Conservation (phyloP, 2,797 vertebrate genomes). For the Adelosebastes latens region DNA sequence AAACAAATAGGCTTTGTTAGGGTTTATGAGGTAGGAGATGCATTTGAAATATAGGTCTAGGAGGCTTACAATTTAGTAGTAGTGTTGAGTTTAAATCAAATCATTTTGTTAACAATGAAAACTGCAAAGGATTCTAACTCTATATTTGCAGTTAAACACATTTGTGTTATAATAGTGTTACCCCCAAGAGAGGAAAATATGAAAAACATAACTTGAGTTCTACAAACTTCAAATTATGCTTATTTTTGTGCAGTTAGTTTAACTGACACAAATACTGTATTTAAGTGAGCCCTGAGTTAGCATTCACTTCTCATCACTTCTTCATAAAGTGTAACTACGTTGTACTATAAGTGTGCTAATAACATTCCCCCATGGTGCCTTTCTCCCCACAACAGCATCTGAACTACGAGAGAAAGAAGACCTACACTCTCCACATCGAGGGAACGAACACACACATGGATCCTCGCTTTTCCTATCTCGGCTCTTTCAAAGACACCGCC, state of each 20-base stretch:
- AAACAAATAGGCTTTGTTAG: background rate
- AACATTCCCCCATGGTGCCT: background rate
- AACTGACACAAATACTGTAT: background rate
- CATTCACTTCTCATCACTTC: background rate
- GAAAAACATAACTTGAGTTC: background rate
- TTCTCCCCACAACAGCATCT: slow-evolving; percentile 83
- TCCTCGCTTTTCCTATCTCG: slow-evolving; percentile 92
- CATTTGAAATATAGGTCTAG: background rate
- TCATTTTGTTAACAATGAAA: background rate
- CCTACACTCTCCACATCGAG: slow-evolving; percentile 94
- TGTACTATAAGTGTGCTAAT: background rate
- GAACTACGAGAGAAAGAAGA: slow-evolving; percentile 97
- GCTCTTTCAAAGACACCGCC: slow-evolving; percentile 94
- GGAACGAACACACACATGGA: slow-evolving; percentile 94
- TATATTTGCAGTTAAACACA: background rate
- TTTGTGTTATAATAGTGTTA: background rate
- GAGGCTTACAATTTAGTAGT: background rate
- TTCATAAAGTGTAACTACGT: background rate
- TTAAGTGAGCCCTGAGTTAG: background rate
- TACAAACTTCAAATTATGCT: background rate
- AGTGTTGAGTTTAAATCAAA: background rate
- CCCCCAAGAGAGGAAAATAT: background rate
- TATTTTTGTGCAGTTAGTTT: background rate
- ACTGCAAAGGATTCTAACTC: background rate
- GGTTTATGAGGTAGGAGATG: background rate